Evolutionary conservation across 2,888 invertebrate species (phyloP).

Genomic region (Phengaris alcon): DNA sequence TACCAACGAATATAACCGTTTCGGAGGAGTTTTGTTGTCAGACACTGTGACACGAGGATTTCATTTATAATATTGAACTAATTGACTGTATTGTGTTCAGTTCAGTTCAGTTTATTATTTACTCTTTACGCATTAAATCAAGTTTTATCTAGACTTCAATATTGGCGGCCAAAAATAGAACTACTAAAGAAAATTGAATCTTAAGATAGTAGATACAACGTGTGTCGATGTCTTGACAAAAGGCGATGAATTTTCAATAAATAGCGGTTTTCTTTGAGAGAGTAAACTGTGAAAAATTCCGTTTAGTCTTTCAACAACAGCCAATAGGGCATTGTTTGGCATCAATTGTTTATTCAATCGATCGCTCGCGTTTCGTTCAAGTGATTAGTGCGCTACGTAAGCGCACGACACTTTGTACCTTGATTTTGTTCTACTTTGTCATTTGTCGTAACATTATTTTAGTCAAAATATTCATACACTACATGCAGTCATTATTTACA

Average conservation of each 20-base stretch:
- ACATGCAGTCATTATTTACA: neutral
- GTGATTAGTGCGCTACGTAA: conserved; percentile 6
- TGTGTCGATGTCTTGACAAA: neutral
- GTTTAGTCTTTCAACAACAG: conserved; percentile 8
- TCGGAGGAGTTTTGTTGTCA: no score
- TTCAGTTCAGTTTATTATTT: no score
- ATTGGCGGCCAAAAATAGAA: no score
- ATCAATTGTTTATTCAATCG: conserved; percentile 11
- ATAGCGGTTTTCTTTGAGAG: neutral
- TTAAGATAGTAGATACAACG: no score
- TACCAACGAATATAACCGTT: no score
- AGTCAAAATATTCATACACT: neutral
- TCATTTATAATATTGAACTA: no score
- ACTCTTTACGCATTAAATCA: no score
- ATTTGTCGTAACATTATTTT: neutral
- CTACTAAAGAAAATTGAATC: no score
- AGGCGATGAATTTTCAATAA: neutral
- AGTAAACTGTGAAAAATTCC: neutral
- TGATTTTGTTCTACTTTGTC: neutral
- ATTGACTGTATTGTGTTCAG: no score
- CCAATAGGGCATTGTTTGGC: conserved; percentile 6
- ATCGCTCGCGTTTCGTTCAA: conserved; percentile 5
- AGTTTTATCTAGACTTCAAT: no score
- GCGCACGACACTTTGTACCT: conserved; percentile 8
- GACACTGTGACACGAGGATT: no score